Percentiles rank a stretch among this genome's conserved stretches.
Conservation (phyloP, 1,140 invertebrate genomes). For the Euura saliciscinereae region DNA sequence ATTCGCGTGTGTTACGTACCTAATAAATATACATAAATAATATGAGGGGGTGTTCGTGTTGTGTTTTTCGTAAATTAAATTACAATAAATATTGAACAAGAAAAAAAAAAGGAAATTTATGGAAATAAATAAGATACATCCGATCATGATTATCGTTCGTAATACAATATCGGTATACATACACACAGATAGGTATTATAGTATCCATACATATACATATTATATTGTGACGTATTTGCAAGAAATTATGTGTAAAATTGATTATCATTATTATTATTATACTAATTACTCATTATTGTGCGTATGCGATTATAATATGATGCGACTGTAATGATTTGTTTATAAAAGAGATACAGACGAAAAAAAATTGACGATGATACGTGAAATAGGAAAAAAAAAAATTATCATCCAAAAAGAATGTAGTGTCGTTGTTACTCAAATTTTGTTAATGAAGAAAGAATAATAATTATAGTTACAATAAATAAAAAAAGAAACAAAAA, state of each 20-base stretch:
- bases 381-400: not conserved
- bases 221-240: not conserved
- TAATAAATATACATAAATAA: conserved; percentile 34
- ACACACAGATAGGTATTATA: not conserved
- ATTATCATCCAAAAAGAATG: not conserved
- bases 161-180: not conserved
- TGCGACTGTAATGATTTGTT: not conserved
- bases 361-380: too few relatives aligned
- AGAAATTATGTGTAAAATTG: not conserved
- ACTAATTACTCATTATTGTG: too few relatives aligned
- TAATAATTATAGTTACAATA: not conserved
- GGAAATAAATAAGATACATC: too few relatives aligned
- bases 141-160: too few relatives aligned
- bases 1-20: conserved; percentile 43
- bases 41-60: conserved; percentile 39
- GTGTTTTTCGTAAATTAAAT: conserved; percentile 36
- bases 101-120: too few relatives aligned
- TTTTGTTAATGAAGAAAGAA: not conserved
- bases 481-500: not conserved
- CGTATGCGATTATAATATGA: not conserved
- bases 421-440: not conserved
- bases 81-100: not conserved
- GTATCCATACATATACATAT: not conserved
- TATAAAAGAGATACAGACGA: not conserved
- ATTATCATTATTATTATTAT: not conserved